These are phyloP conservation scores for Melanerpes formicivorus DNA, from an alignment of 2,113 vertebrate genomes.

Conservation along the genomic window DNA sequence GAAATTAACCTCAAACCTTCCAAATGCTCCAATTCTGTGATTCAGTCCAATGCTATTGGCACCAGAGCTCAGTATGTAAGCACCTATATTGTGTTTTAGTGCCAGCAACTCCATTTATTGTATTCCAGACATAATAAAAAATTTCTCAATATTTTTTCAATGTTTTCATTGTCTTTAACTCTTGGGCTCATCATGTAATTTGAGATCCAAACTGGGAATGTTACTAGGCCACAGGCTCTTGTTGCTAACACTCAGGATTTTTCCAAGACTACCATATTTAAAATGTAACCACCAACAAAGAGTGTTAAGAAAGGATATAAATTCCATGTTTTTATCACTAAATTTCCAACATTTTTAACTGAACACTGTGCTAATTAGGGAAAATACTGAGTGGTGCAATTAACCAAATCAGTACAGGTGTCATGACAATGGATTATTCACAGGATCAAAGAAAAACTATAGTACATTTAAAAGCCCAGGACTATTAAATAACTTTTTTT, in stretches of 20 bases:
- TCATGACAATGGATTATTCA: not conserved
- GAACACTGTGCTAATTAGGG: not conserved
- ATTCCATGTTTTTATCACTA: not conserved
- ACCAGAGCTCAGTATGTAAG: not conserved
- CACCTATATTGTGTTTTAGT: not conserved
- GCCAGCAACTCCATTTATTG: constrained; percentile 22
- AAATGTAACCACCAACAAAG: not conserved
- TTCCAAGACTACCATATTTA: not conserved
- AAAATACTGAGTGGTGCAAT: not conserved
- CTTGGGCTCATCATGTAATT: not conserved
- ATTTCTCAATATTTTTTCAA: not conserved
- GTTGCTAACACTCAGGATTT: not conserved
- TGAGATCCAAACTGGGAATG: not conserved
- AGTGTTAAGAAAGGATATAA: not conserved
- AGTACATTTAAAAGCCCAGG: not conserved
- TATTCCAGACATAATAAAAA: not conserved
- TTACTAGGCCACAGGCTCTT: not conserved
- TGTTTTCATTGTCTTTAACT: constrained; percentile 15
- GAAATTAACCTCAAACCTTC: constrained; percentile 18
- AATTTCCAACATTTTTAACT: not conserved
- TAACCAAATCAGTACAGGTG: not conserved
- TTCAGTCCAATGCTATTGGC: not conserved
- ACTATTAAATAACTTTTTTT: not conserved
- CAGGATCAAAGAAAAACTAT: not conserved
- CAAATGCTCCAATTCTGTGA: not conserved